These are phyloP conservation scores for Hyppa rectilinea DNA, from an alignment of 2,888 invertebrate species.

Conservation along the genomic window DNA sequence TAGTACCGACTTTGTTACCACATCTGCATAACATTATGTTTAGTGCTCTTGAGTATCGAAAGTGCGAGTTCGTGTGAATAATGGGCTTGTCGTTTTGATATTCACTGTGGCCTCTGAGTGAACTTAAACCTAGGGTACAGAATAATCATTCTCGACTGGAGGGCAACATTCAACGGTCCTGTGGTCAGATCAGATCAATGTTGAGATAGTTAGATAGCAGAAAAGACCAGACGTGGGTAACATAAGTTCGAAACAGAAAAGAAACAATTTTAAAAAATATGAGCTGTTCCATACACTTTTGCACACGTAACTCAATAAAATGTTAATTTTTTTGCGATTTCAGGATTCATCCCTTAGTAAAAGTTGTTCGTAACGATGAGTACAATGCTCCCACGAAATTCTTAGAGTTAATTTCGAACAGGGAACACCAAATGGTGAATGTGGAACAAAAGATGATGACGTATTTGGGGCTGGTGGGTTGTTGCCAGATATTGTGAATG, in stretches of 20 bases:
- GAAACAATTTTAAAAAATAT: no score
- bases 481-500: background rate
- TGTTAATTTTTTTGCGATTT: no score
- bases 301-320: no score
- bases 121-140: background rate
- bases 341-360: no score
- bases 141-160: background rate
- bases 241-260: background rate
- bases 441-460: background rate
- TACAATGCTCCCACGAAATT: no score
- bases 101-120: background rate
- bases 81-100: constrained; percentile 39
- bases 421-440: no score
- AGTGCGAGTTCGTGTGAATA: constrained; percentile 44
- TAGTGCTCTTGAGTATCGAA: constrained; percentile 49
- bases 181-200: constrained; percentile 4
- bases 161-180: background rate
- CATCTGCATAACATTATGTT: constrained; percentile 59
- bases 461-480: background rate
- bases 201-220: constrained; percentile 2
- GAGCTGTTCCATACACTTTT: no score
- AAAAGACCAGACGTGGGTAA: background rate
- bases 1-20: constrained; percentile 66
- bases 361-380: no score
- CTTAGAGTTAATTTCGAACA: no score